Evolutionary conservation across 1,140 invertebrate species (phyloP).

Genomic region (Spodoptera frugiperda): DNA sequence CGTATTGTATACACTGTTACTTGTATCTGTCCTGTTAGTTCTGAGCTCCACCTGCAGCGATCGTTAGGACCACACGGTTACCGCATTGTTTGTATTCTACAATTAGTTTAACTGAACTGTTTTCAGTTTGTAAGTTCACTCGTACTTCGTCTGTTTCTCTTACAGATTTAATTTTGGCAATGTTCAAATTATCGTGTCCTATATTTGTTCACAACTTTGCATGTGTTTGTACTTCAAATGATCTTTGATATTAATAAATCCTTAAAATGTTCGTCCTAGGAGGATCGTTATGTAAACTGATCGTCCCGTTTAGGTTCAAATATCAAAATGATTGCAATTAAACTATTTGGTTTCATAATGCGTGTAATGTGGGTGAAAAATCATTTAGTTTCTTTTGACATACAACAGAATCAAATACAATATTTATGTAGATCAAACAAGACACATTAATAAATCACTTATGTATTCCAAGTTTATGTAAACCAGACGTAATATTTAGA

Average conservation of each 20-base stretch:
- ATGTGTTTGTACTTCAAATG: neutral
- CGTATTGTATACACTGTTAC: constrained; percentile 55
- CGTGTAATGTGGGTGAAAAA: too few relatives aligned
- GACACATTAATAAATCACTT: too few relatives aligned
- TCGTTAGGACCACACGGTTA: constrained; percentile 66
- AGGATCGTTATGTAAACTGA: too few relatives aligned
- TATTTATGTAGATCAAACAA: too few relatives aligned
- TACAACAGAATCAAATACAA: too few relatives aligned
- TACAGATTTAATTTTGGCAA: constrained; percentile 46
- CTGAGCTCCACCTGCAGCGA: constrained; percentile 65
- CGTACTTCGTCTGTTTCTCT: constrained; percentile 46
- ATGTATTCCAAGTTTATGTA: too few relatives aligned
- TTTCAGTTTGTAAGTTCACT: constrained; percentile 61
- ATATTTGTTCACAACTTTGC: neutral
- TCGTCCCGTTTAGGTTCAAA: too few relatives aligned
- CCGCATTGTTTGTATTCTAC: constrained; percentile 73
- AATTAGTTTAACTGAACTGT: constrained; percentile 72
- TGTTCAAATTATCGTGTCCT: too few relatives aligned
- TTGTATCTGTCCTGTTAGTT: constrained; percentile 54
- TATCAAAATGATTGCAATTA: too few relatives aligned
- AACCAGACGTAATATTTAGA: neutral
- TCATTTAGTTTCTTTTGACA: too few relatives aligned
- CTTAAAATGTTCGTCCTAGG: too few relatives aligned
- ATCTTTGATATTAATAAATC: neutral
- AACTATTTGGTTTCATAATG: too few relatives aligned